Evolutionary conservation across 2,797 vertebrate species (phyloP).

Genomic region (Antennarius maculatus): DNA sequence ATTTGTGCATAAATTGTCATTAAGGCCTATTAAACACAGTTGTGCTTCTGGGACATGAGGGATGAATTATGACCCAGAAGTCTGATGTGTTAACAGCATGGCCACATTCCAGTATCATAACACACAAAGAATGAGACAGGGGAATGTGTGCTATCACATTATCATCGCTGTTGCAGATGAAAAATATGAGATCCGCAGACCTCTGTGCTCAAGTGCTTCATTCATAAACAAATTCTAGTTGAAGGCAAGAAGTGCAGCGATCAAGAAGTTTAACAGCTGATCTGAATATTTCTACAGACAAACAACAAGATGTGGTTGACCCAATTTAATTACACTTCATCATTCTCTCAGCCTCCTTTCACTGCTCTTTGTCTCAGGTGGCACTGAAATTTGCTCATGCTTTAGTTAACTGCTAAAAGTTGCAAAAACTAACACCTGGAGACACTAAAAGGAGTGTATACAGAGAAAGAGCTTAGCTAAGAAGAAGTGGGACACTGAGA

Average conservation of each 20-base stretch:
- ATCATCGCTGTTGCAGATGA: not conserved
- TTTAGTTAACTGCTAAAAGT: not conserved
- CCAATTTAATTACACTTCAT: conserved; percentile 21
- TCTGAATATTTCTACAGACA: conserved; percentile 6
- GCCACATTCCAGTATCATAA: conserved; percentile 8
- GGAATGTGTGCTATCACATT: not conserved
- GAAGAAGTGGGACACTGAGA: no score
- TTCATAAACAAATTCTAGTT: not conserved
- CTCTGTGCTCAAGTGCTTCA: not conserved
- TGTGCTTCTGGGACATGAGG: conserved; percentile 3
- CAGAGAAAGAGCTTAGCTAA: no score
- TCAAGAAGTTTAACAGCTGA: conserved; percentile 13
- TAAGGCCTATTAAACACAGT: conserved; percentile 21
- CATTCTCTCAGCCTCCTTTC: conserved; percentile 21
- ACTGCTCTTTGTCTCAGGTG: conserved; percentile 17
- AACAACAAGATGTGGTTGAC: conserved; percentile 37
- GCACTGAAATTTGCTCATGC: conserved; percentile 5
- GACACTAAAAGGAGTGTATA: no score
- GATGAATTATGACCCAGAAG: conserved; percentile 10
- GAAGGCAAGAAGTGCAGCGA: not conserved
- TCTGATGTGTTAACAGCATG: conserved; percentile 1
- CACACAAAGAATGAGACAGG: conserved; percentile 9
- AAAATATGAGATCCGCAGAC: not conserved
- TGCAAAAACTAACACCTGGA: no score
- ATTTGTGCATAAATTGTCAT: conserved; percentile 7